phyloP scores from a whole-genome alignment of 2,888 invertebrate species.

The Sicus ferrugineus region DNA sequence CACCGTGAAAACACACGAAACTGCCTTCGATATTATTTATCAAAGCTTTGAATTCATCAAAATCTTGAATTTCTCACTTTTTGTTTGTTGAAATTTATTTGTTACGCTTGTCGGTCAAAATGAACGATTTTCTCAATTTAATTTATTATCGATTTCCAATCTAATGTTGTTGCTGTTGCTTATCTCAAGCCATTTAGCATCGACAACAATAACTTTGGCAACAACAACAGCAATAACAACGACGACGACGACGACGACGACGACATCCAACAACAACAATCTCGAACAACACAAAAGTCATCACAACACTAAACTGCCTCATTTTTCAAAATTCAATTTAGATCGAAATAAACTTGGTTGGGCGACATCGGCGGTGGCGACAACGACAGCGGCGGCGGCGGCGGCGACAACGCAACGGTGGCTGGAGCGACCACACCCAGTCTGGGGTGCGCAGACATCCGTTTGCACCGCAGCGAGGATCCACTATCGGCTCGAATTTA shows the following conservation, averaged over 20 bases:
- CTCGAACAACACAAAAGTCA: neutral
- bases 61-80: neutral
- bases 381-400: neutral
- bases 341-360: neutral
- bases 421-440: too few species aligned
- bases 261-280: neutral
- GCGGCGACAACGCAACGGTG: too few species aligned
- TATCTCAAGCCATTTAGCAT: neutral
- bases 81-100: neutral
- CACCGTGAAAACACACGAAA: too few species aligned
- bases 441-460: too few species aligned
- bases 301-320: neutral
- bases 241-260: neutral
- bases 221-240: neutral
- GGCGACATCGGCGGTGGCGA: neutral
- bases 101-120: too few species aligned
- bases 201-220: neutral
- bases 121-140: neutral
- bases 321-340: constrained; percentile 28
- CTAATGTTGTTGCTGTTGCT: neutral
- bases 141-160: neutral
- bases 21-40: too few species aligned
- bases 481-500: constrained; percentile 19
- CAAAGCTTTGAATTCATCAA: too few species aligned
- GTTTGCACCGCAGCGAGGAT: too few species aligned